Evolutionary conservation across 2,113 vertebrate species (phyloP).

Genomic region (Progne subis): DNA sequence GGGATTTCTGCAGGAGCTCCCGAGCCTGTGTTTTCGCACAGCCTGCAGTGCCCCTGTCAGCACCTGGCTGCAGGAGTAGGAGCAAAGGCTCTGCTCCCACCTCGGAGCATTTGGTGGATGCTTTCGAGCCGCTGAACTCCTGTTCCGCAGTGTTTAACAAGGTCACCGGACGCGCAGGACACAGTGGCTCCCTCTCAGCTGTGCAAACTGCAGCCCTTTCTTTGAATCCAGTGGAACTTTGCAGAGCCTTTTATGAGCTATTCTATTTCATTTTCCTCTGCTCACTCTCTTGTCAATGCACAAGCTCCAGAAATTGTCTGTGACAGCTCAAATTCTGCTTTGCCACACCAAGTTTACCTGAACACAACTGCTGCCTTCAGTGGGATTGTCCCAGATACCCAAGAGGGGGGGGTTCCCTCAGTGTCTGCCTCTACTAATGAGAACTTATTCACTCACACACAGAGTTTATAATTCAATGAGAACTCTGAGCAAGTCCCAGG

Average conservation of each 20-base stretch:
- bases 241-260: not conserved
- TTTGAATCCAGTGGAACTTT: slow-evolving; percentile 14
- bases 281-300: not conserved
- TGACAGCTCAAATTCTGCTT: slow-evolving; percentile 12
- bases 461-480: not conserved
- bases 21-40: not conserved
- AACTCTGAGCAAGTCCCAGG: not conserved
- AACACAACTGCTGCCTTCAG: not conserved
- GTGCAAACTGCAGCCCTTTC: not conserved
- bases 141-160: not conserved
- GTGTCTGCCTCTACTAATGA: slow-evolving; percentile 14
- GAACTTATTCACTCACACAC: not conserved
- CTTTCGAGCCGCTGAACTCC: not conserved
- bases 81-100: not conserved
- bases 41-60: not conserved
- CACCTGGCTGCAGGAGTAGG: not conserved
- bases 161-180: not conserved
- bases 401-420: not conserved
- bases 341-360: slow-evolving; percentile 17
- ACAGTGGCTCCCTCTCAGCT: not conserved
- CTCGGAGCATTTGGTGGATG: not conserved
- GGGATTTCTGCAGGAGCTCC: not conserved
- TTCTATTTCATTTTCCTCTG: not conserved
- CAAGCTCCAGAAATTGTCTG: slow-evolving; percentile 1
- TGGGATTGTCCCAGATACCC: not conserved